Base-by-base conservation (phyloP, 2,113 vertebrate species). In the Suncus etruscus region DNA sequence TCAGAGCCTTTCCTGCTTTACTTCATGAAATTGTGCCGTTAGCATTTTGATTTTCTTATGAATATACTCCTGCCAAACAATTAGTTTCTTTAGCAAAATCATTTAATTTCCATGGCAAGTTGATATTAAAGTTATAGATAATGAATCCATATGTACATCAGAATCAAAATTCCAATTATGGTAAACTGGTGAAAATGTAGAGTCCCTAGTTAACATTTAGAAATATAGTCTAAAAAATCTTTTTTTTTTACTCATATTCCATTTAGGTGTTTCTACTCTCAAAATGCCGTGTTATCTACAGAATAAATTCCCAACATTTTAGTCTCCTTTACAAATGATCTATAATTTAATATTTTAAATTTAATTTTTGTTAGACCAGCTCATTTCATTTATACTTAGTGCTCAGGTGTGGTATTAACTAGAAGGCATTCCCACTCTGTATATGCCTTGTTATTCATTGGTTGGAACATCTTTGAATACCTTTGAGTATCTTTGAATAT, bases 261-360 rank as follows among this genome's bases (percentile, higher is more conserved):
- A 39, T 91, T 10, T 22, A 25, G 22, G 39, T 47, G 20, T 9
- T 77, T 86, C 83, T 0, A 47, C 69, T 90, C 39, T 91, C 39
- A 87, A 84, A 91, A 79, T 87, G 75, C 78, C 92, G 32, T 89
- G 45, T 50, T 22, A 84, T 9, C 50, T 81, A 39, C 18, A 81
- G 45, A 77, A 76, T 73, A 89, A 92, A 90, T 45, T 22, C 16
- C 8, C 31, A 85, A 54, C 14, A 76, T 50, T 58, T 81, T 82
- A 58, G 14, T 32, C 12, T 54, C 65, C 74, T 89, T 85, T 83
- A 90, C 51, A 95, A 92, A 73, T 2, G 11, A 66, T 74, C 69
- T 75, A 9, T n/a, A 73, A 80, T 51, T 9, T 78, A 45, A 66
- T 6, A 5, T 22, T 61, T 78, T 81, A 69, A 73, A 61, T 65